Percentiles rank a stretch among this genome's conserved stretches.
phyloP scores from a whole-genome alignment of 2,888 invertebrate species.

The Drosophila paramelanica region DNA sequence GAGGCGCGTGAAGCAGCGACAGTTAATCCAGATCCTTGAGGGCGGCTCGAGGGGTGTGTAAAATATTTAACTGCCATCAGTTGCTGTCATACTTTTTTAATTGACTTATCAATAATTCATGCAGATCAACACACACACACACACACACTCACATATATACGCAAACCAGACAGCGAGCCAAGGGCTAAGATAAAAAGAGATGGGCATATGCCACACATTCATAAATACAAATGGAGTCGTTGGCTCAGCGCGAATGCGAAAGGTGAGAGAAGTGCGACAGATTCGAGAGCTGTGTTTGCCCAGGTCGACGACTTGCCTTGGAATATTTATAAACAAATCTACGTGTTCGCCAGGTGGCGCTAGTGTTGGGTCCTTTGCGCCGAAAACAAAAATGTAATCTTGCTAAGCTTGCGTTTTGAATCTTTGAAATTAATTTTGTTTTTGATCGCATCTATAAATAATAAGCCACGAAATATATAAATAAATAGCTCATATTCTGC shows the following conservation, averaged over 20 bases:
- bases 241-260: slow-evolving; percentile 34
- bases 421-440: background rate
- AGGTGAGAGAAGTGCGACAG: slow-evolving; percentile 24
- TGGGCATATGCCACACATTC: slow-evolving; percentile 33
- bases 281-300: slow-evolving; percentile 5
- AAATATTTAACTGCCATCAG: slow-evolving; percentile 81
- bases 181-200: slow-evolving; percentile 6
- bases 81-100: slow-evolving; percentile 81
- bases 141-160: background rate
- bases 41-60: slow-evolving; percentile 18
- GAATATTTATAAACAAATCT: slow-evolving; percentile 4
- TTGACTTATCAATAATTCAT: slow-evolving; percentile 84
- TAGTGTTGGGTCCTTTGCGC: background rate
- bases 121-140: slow-evolving; percentile 36
- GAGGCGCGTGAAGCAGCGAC: background rate
- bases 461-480: too few species aligned
- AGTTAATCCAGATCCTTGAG: slow-evolving; percentile 29
- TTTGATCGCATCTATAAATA: too few species aligned
- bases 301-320: slow-evolving; percentile 38
- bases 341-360: background rate
- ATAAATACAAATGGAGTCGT: slow-evolving; percentile 69
- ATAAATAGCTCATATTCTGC: too few species aligned
- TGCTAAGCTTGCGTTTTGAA: too few species aligned
- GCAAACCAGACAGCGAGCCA: background rate
- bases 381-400: background rate